These are phyloP conservation scores for Sinelater perroti DNA, from an alignment of 2,888 invertebrate genomes.

Conservation along the genomic window DNA sequence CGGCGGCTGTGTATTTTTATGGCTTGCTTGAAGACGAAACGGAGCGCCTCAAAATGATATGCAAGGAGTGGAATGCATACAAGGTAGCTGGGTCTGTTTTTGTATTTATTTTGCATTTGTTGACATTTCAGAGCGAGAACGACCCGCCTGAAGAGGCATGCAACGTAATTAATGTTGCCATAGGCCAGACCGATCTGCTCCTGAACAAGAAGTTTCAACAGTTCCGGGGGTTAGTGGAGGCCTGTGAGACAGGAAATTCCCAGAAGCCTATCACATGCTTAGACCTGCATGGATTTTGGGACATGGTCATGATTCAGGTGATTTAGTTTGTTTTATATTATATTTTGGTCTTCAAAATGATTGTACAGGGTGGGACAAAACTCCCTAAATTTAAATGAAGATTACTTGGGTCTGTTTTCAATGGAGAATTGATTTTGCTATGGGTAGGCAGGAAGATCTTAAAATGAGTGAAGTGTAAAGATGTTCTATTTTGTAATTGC, in stretches of 20 bases:
- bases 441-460: too few relatives aligned
- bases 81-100: constrained; percentile 48
- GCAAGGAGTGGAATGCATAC: constrained; percentile 66
- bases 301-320: constrained; percentile 80
- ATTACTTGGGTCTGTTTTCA: too few relatives aligned
- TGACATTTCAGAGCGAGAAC: too few relatives aligned
- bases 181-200: constrained; percentile 81
- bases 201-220: constrained; percentile 80
- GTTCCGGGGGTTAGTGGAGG: constrained; percentile 70
- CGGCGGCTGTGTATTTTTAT: constrained; percentile 60
- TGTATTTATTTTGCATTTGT: too few relatives aligned
- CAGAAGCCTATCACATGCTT: constrained; percentile 67
- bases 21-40: constrained; percentile 64
- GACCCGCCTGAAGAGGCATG: constrained; percentile 67
- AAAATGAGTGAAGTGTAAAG: too few relatives aligned
- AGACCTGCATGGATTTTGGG: constrained; percentile 90
- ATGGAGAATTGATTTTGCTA: background rate
- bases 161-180: constrained; percentile 72
- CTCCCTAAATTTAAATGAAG: too few relatives aligned
- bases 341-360: too few relatives aligned
- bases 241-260: constrained; percentile 56
- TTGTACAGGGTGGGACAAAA: too few relatives aligned
- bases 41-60: constrained; percentile 63
- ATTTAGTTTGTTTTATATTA: background rate
- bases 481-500: too few relatives aligned